Base-by-base conservation (phyloP, 53 echinoderm and acorn worm species). In the Zoroaster sp. region DNA sequence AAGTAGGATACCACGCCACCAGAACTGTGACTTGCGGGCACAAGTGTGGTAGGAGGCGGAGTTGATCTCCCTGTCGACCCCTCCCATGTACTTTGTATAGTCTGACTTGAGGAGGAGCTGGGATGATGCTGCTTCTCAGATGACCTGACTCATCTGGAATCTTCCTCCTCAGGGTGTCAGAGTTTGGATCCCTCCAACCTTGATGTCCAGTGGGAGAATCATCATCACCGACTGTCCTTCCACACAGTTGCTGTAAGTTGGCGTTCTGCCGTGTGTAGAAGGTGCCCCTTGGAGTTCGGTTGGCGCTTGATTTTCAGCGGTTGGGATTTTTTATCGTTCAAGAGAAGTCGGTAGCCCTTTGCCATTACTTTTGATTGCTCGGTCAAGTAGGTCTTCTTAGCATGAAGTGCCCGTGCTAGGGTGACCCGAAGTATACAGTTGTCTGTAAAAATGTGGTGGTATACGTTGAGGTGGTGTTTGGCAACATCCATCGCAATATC, bases 231-330 rank as follows among this genome's bases (percentile, higher is more conserved):
- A 18, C 23, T 44, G 51, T 85, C 72, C n/a, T 85, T 85, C 86
- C 86, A 85, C 10, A 85, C 15, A 33, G 41, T 49, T 3, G 69
- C 32, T 0, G 86, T 85, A 3, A 85, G 86, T 35, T 67, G 86
- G 31, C 83, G 69, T 83, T 83, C 70, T 83, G 86, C 20, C 68
- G 25, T 23, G 44, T 42, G 47, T 83, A 68, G 18, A 67, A 69
- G 0, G 83, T 83, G 10, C 83, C 83, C 42, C 83, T 69, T 1
- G 42, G 42, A 41, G 28, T 36, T 34, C 33, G 17, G 46, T 13
- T 40, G 40, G 28, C 67, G 32, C 36, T 41, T 75, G 1, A 75
- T 47, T 9, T 75, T 75, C 49, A 31, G n/a, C n/a, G n/a, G n/a
- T n/a, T n/a, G n/a, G 12, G 21, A 30, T n/a, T n/a, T 47, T 1